These are phyloP conservation scores for Pristiophorus japonicus DNA, from an alignment of 2,113 vertebrate species.

Conservation along the genomic window DNA sequence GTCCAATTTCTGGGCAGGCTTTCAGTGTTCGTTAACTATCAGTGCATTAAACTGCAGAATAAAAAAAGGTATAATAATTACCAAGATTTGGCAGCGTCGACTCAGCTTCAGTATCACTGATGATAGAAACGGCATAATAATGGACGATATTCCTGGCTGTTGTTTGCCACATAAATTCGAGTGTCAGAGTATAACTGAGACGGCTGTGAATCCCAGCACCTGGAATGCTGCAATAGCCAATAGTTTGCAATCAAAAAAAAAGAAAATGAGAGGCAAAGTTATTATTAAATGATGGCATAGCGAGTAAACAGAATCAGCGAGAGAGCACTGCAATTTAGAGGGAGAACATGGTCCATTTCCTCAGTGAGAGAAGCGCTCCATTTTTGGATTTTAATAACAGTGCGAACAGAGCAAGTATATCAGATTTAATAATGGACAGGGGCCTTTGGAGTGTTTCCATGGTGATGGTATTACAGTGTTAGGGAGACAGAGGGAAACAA, in stretches of 20 bases:
- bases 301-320: not conserved
- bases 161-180: not conserved
- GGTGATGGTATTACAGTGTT: not conserved
- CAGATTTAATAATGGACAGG: not conserved
- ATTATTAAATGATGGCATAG: not conserved
- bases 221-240: not conserved
- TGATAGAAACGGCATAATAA: not conserved
- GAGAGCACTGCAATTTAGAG: not conserved
- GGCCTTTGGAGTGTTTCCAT: conserved; percentile 12
- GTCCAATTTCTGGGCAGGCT: no score
- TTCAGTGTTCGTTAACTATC: not conserved
- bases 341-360: not conserved
- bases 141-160: not conserved
- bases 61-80: not conserved
- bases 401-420: not conserved
- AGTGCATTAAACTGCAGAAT: not conserved
- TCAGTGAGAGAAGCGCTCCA: not conserved
- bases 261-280: not conserved
- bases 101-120: no score
- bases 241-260: not conserved
- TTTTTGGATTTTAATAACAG: not conserved
- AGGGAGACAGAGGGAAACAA: no score
- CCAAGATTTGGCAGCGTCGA: not conserved
- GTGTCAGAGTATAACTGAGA: not conserved
- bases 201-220: not conserved